Conservation (phyloP, 2,113 vertebrate species). For the Marmota flaviventris region DNA sequence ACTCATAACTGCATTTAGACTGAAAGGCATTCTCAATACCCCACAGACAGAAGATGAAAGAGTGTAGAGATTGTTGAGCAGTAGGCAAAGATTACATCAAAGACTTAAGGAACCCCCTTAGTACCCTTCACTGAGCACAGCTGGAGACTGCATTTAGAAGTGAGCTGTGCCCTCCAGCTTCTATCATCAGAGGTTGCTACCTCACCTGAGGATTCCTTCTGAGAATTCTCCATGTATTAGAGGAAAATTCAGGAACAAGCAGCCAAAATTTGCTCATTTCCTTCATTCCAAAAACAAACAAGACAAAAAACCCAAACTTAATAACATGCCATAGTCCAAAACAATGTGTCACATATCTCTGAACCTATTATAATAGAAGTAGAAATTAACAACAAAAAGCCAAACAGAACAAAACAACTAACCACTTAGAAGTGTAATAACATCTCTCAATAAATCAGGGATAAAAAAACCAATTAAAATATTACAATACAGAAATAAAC, state of each 20-base stretch:
- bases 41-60: slow-evolving; percentile 22
- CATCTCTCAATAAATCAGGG: background rate
- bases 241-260: background rate
- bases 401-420: background rate
- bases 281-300: background rate
- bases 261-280: background rate
- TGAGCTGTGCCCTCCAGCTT: slow-evolving; percentile 11
- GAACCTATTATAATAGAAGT: background rate
- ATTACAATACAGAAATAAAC: background rate
- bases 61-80: background rate
- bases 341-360: background rate
- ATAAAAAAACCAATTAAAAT: slow-evolving; percentile 58
- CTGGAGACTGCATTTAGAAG: background rate
- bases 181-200: background rate
- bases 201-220: background rate
- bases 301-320: background rate
- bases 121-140: background rate
- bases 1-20: slow-evolving; percentile 2
- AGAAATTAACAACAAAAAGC: background rate
- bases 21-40: background rate
- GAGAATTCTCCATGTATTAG: background rate
- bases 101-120: slow-evolving; percentile 4
- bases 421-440: slow-evolving; percentile 19
- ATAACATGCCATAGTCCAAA: background rate
- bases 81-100: slow-evolving; percentile 48